phyloP scores from a whole-genome alignment of 2,888 invertebrate genomes.

The Tipula unca region DNA sequence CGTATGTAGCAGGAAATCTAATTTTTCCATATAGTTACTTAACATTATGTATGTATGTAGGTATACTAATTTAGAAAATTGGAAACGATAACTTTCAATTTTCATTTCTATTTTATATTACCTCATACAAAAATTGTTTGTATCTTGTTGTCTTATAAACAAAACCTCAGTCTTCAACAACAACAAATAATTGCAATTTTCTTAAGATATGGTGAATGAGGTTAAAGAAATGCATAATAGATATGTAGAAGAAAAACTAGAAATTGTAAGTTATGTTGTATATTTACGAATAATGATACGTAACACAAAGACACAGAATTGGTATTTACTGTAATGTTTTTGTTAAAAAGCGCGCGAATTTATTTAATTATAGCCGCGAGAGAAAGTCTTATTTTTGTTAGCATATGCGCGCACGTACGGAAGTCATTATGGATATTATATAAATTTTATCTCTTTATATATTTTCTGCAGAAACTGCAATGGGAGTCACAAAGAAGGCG shows the following conservation, averaged over 20 bases:
- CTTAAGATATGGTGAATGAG: not conserved
- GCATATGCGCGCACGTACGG: not conserved
- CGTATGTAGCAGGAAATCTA: not conserved
- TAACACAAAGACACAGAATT: not conserved
- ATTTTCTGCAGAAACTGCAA: slow-evolving; percentile 64
- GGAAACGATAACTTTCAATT: not conserved
- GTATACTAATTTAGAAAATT: too few species aligned
- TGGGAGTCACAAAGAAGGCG: slow-evolving; percentile 77
- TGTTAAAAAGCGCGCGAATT: not conserved
- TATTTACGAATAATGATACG: too few species aligned
- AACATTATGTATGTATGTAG: too few species aligned
- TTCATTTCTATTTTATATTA: not conserved
- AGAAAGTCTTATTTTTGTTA: not conserved
- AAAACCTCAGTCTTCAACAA: not conserved
- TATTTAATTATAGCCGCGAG: not conserved
- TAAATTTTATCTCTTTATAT: not conserved
- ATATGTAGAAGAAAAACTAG: not conserved
- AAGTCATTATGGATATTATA: not conserved
- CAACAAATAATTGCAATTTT: not conserved
- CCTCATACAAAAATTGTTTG: not conserved
- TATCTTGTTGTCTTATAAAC: not conserved
- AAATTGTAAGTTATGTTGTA: too few species aligned
- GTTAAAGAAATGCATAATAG: not conserved
- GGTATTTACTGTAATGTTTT: not conserved
- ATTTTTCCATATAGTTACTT: not conserved